A percentile compares a stretch with the other conserved stretches of the same genome.
Conservation (phyloP, 2,888 invertebrate species). For the Pheosia gnoma region DNA sequence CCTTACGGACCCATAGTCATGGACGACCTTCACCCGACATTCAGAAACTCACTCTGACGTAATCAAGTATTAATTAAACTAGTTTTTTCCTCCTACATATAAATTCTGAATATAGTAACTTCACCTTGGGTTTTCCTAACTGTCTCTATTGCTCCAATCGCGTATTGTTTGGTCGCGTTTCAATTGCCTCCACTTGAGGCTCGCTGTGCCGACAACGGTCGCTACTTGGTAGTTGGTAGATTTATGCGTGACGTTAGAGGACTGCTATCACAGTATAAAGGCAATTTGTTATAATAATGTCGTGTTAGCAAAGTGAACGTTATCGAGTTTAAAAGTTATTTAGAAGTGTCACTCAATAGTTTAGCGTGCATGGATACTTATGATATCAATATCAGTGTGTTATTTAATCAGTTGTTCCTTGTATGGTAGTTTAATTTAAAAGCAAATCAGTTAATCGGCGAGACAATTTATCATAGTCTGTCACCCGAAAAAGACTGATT, state of each 20-base stretch:
- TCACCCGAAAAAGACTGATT: no score
- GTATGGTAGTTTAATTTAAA: background rate
- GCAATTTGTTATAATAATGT: slow-evolving; percentile 56
- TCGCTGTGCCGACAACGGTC: slow-evolving; percentile 21
- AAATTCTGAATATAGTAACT: slow-evolving; percentile 2
- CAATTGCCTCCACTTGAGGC: slow-evolving; percentile 27
- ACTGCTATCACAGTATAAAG: no score
- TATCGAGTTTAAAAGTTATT: slow-evolving; percentile 12
- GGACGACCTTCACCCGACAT: no score
- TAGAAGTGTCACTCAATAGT: background rate
- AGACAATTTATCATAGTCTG: no score
- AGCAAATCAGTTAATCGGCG: no score
- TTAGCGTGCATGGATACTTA: no score
- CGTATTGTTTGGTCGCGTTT: slow-evolving; percentile 19
- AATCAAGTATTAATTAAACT: slow-evolving; percentile 12
- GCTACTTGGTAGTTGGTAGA: slow-evolving; percentile 47
- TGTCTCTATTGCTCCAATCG: slow-evolving; percentile 4
- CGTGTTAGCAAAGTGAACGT: slow-evolving; percentile 52
- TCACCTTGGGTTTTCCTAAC: background rate
- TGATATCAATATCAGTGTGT: no score
- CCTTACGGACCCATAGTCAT: no score
- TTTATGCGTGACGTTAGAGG: slow-evolving; percentile 52
- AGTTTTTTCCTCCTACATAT: background rate
- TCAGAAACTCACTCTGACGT: slow-evolving; percentile 2
- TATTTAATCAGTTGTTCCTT: background rate